These are phyloP conservation scores for Lophius americanus DNA, from an alignment of 2,797 vertebrate species.

Conservation along the genomic window DNA sequence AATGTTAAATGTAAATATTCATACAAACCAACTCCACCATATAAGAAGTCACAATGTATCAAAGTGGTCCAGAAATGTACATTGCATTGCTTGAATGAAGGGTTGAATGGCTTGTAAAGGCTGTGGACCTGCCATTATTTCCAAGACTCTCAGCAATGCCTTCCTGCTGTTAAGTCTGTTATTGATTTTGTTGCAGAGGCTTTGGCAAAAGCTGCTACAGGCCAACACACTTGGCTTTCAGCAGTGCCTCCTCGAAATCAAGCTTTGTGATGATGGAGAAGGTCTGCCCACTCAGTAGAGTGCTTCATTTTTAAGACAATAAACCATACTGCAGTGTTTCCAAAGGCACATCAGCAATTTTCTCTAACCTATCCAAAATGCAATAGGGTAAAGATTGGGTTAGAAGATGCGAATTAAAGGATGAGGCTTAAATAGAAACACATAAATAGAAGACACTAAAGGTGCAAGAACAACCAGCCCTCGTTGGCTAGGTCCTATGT, in stretches of 20 bases:
- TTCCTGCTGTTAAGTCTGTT: conserved; percentile 49
- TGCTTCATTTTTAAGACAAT: conserved; percentile 53
- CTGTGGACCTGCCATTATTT: conserved; percentile 43
- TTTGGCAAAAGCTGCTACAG: conserved; percentile 71
- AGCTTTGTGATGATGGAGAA: conserved; percentile 70
- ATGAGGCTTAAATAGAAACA: conserved; percentile 16
- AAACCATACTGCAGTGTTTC: conserved; percentile 48
- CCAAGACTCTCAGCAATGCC: conserved; percentile 34
- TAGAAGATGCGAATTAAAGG: not conserved
- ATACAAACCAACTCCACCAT: not conserved
- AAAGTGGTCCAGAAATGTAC: conserved; percentile 14
- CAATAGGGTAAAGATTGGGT: not conserved
- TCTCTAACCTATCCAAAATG: conserved; percentile 14
- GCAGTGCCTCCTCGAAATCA: conserved; percentile 73
- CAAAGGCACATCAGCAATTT: conserved; percentile 47
- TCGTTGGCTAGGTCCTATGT: conserved; percentile 10
- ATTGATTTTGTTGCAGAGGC: conserved; percentile 81
- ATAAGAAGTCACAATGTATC: not conserved
- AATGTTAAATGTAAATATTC: too few species aligned
- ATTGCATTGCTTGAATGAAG: conserved; percentile 39
- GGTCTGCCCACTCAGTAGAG: conserved; percentile 78
- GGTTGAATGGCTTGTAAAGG: conserved; percentile 9
- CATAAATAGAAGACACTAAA: not conserved
- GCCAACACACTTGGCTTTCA: conserved; percentile 79
- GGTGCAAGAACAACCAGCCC: not conserved